Percentiles rank a stretch among this genome's conserved stretches.
Conservation (phyloP, 2,888 invertebrate genomes). For the Tetragnatha montana region DNA sequence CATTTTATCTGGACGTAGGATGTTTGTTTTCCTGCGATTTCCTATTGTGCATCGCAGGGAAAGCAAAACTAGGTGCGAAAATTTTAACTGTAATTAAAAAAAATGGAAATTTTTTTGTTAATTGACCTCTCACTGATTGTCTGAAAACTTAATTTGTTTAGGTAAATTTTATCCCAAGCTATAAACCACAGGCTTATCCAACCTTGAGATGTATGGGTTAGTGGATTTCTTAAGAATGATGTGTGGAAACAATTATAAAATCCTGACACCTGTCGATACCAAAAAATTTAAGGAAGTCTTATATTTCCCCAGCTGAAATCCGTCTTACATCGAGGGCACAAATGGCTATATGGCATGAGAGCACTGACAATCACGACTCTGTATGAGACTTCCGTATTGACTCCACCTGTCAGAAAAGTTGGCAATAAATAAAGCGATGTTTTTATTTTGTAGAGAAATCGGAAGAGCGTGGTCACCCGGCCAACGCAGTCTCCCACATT, state of each 20-base stretch:
- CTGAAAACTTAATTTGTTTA: background rate
- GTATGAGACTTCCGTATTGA: constrained; percentile 49
- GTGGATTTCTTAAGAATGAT: background rate
- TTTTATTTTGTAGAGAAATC: constrained; percentile 24
- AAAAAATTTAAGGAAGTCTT: background rate
- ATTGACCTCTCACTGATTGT: too few relatives aligned
- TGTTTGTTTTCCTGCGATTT: too few relatives aligned
- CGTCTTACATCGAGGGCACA: constrained; percentile 2
- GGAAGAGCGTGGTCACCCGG: background rate
- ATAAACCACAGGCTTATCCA: background rate
- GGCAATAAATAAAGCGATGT: constrained; percentile 33
- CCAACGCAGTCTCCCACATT: background rate
- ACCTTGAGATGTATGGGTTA: constrained; percentile 15
- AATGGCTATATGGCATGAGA: background rate
- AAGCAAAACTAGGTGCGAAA: too few relatives aligned
- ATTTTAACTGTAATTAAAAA: too few relatives aligned
- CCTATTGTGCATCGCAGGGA: too few relatives aligned
- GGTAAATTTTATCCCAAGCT: background rate
- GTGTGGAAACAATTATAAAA: background rate
- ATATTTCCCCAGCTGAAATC: constrained; percentile 10
- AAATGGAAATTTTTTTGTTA: too few relatives aligned
- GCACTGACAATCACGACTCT: background rate
- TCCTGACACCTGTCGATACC: background rate
- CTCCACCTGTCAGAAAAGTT: constrained; percentile 23
- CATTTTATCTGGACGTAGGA: too few relatives aligned